Base-by-base conservation (phyloP, 2,113 vertebrate genomes). In the Oryzias celebensis region DNA sequence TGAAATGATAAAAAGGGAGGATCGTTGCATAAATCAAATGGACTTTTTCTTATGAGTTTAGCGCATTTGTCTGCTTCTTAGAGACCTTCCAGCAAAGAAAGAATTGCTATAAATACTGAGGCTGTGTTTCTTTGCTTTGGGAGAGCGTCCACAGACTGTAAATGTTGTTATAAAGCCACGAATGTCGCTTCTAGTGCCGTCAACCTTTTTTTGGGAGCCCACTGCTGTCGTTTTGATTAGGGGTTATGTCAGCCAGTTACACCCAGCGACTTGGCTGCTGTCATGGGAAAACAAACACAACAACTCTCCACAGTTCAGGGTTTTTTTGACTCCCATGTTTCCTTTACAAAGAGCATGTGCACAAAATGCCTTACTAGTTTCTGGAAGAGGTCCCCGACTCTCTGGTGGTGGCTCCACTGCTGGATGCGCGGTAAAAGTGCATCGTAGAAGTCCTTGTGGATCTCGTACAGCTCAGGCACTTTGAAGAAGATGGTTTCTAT, bases 401-500 rank as follows among this genome's bases (percentile, higher is more conserved):
- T 90, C 64, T 98, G 96, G 87, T 97, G 95, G 87, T 95, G 95
- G 77, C 95, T 94, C 96, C 97, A 98, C 82, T 96, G 95, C 81
- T 98, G 96, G 65, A 99, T 95, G 0, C 97, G 92, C 44, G 96
- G 97, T 1, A 94, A 80, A 12, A 99, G 94, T 54, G 93, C 93
- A 0, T 99, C 96, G 0, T 99, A 99, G 89, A 98, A 99, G 51
- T 98, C 97, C 69, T 94, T 95, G 92, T 99, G 97, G 88, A 98
- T 94, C 90, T 98, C 97, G 0, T 95, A 96, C 71, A 99, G 95
- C 88, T 99, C 97, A 81, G 97, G 97, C 92, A 99, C 96, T 92
- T 98, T 98, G 91, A 97, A 99, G 91, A 99, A 99, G 90, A 99
- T 99, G 80, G 96, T 98, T 87, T 99, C 97, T 8, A 99, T 96